phyloP scores from a whole-genome alignment of 2,113 vertebrate genomes.

The Australoheros scitulus region DNA sequence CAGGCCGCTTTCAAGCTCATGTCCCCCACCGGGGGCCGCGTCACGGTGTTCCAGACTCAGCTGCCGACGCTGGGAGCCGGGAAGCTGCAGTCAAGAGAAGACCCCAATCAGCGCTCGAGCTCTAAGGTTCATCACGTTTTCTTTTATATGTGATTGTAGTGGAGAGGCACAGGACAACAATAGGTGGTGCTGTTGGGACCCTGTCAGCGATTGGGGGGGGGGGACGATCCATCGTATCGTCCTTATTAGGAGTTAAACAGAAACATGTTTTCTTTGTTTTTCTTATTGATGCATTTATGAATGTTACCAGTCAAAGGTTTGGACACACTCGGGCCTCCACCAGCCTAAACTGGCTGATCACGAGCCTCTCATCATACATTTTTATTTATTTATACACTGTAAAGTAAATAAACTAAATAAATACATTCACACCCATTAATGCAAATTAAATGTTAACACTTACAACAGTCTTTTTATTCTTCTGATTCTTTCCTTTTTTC shows the following conservation, averaged over 20 bases:
- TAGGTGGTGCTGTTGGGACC: background rate
- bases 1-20: slow-evolving; percentile 96
- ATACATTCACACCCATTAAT: too few species aligned
- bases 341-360: background rate
- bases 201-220: too few species aligned
- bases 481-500: too few species aligned
- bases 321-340: background rate
- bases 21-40: slow-evolving; percentile 92
- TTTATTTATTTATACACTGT: background rate
- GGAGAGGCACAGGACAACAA: background rate
- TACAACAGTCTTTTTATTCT: too few species aligned
- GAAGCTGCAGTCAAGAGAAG: slow-evolving; percentile 91
- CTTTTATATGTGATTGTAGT: background rate
- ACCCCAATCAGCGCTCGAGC: slow-evolving; percentile 95
- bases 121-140: slow-evolving; percentile 84
- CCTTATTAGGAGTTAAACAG: background rate
- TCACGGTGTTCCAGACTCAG: slow-evolving; percentile 96
- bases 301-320: background rate
- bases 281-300: background rate
- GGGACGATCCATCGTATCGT: background rate
- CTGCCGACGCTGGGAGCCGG: slow-evolving; percentile 91
- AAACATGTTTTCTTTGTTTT: background rate
- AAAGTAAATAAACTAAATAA: too few species aligned
- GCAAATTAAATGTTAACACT: too few species aligned
- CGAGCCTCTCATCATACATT: rapidly evolving